Percentiles rank a stretch among this genome's conserved stretches.
These are phyloP conservation scores for Semotilus atromaculatus DNA, from an alignment of 2,797 vertebrate species.

Conservation along the genomic window DNA sequence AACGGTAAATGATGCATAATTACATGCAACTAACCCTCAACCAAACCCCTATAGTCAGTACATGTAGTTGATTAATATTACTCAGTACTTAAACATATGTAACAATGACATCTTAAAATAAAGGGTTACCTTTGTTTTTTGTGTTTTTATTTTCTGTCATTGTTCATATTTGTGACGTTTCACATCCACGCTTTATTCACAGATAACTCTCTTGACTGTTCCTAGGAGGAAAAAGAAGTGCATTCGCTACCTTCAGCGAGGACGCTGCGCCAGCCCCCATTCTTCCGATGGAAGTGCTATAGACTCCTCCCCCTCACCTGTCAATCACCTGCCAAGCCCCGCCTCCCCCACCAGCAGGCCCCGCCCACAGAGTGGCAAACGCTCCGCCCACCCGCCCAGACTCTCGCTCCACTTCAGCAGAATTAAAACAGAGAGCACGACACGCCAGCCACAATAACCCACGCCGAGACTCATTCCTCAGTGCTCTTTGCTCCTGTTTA, in stretches of 20 bases:
- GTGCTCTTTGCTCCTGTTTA: background rate
- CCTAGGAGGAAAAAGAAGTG: constrained; percentile 99
- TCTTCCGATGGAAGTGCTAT: constrained; percentile 99
- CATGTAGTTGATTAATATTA: too few relatives aligned
- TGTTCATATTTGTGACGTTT: constrained; percentile 77
- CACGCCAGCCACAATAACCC: constrained; percentile 28
- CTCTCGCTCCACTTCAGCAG: constrained; percentile 38
- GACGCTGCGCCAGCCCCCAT: constrained; percentile 94
- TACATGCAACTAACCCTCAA: too few relatives aligned
- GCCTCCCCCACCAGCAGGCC: constrained; percentile 62
- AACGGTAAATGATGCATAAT: too few relatives aligned
- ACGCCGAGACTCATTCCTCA: background rate
- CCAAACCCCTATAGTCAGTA: too few relatives aligned
- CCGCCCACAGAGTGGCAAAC: constrained; percentile 44
- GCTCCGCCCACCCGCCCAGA: constrained; percentile 35
- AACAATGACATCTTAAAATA: too few relatives aligned
- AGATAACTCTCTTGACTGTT: constrained; percentile 95
- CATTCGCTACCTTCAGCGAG: constrained; percentile 99
- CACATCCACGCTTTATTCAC: constrained; percentile 91
- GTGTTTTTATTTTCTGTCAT: constrained; percentile 39
- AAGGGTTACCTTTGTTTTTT: background rate
- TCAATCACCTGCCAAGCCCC: constrained; percentile 66
- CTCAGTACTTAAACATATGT: too few relatives aligned
- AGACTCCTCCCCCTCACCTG: constrained; percentile 88
- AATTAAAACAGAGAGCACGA: constrained; percentile 43